These are phyloP conservation scores for Pluvianellus socialis DNA, from an alignment of 2,113 vertebrate species.

Conservation along the genomic window DNA sequence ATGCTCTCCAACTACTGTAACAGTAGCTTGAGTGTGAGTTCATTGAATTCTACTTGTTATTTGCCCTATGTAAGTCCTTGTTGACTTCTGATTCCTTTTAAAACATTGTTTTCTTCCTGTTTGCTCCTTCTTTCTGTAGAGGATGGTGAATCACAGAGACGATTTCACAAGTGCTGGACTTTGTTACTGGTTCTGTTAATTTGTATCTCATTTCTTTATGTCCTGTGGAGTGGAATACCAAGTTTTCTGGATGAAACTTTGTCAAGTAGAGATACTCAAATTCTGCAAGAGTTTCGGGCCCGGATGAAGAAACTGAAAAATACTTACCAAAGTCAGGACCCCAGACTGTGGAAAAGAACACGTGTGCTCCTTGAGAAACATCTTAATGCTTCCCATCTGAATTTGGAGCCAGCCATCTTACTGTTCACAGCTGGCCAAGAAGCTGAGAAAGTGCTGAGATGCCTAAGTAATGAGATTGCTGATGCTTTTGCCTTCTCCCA, in stretches of 20 bases:
- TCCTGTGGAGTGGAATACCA: neutral
- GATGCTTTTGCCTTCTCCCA: conserved; percentile 79
- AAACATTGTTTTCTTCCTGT: neutral
- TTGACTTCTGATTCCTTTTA: neutral
- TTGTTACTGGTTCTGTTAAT: neutral
- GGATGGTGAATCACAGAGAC: neutral
- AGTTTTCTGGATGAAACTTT: neutral
- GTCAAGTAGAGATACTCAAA: conserved; percentile 12
- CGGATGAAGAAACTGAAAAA: conserved; percentile 72
- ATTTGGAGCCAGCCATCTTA: conserved; percentile 85
- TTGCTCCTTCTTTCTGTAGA: neutral
- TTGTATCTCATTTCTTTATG: neutral
- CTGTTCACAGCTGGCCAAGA: conserved; percentile 83
- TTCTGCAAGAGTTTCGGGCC: conserved; percentile 66
- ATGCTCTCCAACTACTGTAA: neutral
- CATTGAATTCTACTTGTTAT: neutral
- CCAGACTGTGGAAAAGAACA: conserved; percentile 84
- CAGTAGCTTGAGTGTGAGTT: neutral
- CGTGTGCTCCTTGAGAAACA: conserved; percentile 78
- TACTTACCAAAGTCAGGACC: conserved; percentile 82
- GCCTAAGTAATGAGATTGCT: conserved; percentile 84
- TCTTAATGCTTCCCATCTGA: conserved; percentile 73
- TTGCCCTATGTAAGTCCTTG: neutral
- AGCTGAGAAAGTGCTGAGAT: conserved; percentile 81
- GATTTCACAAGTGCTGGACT: neutral